Evolutionary conservation across 2,113 vertebrate species (phyloP).

Genomic region (Halichoerus grypus): DNA sequence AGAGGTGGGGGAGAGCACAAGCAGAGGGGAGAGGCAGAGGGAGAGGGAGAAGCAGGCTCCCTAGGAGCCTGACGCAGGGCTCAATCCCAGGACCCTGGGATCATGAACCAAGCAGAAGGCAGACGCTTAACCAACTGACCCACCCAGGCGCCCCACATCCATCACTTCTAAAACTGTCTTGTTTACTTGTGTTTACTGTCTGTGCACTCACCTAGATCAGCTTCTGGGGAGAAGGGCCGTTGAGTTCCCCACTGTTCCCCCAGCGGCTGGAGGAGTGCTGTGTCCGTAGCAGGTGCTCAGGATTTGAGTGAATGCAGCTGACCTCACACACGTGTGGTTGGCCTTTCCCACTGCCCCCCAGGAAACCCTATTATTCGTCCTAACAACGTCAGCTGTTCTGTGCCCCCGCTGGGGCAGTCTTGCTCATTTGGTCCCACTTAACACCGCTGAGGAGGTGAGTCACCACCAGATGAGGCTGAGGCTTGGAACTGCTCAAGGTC

Average conservation of each 20-base stretch:
- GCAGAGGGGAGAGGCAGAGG: too few species aligned
- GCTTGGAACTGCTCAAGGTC: background rate
- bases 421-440: background rate
- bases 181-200: background rate
- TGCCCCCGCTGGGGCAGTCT: accelerated
- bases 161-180: background rate
- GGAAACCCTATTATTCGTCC: background rate
- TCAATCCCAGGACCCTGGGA: background rate
- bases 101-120: background rate
- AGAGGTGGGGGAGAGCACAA: background rate
- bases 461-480: background rate
- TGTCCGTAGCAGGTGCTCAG: background rate
- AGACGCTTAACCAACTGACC: background rate
- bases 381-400: background rate
- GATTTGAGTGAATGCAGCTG: background rate
- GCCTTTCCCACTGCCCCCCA: background rate
- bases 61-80: background rate
- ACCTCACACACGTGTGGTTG: accelerated
- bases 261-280: background rate
- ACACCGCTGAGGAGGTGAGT: accelerated
- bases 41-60: background rate
- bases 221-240: background rate
- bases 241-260: background rate
- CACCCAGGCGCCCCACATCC: background rate
- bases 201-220: background rate